Evolutionary conservation across 2,113 vertebrate species (phyloP), one percentile per base, ranked within the genome.

Genomic region (Pycnonotus jocosus): DNA sequence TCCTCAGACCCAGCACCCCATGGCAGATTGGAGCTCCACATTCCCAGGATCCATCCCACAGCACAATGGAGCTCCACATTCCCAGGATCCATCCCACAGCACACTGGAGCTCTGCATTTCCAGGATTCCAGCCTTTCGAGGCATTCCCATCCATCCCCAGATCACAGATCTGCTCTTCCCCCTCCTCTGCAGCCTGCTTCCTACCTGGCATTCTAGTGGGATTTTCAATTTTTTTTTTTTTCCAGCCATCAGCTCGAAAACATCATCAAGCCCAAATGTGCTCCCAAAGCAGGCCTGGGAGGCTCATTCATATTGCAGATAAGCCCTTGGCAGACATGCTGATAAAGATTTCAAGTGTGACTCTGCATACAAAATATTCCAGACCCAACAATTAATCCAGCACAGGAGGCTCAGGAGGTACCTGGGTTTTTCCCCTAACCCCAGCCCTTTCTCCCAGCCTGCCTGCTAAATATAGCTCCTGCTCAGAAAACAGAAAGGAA

Each of bases 341-440:
- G 96, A 92, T 91, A 69, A 88, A 94, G 92, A 93, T 82, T 95
- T 88, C 77, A 24, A 79, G 93, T 69, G 81, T 92, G 94, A 79
- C 90, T 89, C 91, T 56, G 93, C 89, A 96, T 92, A 90, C 73
- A 40, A 40, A 85, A 95, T 66, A 64, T 70, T 53, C 71, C 92
- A 83, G 56, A 62, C 21, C 33, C 66, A 66, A 25, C 68, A 91
- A 85, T 78, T 89, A 71, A 91, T 35, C 86, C 72, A 12, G 87
- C 73, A 18, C 66, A 64, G 70, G 69, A 21, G 18, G 48, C 71
- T 79, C 18, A 81, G 78, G 65, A 81, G 68, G 61, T 78, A 78
- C 69, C 69, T 33, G 77, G 53, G 57, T 50, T 94, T 69, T 53
- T 42, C 65, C 66, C 84, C 42, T 31, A 61, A 57, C 33, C 25